phyloP scores from a whole-genome alignment of 2,797 vertebrate genomes.

The Eupleurogrammus muticus region DNA sequence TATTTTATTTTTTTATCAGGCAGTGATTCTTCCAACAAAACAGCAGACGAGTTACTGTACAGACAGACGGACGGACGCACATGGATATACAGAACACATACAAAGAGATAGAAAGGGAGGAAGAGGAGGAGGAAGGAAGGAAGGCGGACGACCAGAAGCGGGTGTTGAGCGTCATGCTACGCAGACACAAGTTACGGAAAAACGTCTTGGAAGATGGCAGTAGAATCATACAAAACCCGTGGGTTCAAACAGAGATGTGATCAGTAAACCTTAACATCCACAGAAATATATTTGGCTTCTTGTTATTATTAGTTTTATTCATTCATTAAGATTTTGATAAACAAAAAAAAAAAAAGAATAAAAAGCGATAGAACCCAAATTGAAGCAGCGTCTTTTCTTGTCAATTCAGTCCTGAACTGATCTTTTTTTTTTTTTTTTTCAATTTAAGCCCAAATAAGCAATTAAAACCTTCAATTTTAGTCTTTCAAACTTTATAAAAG shows the following conservation, averaged over 20 bases:
- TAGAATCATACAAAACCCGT: slow-evolving; percentile 79
- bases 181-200: slow-evolving; percentile 71
- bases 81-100: slow-evolving; percentile 71
- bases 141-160: slow-evolving; percentile 70
- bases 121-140: slow-evolving; percentile 67
- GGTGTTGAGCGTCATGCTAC: slow-evolving; percentile 77
- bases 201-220: slow-evolving; percentile 83
- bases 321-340: slow-evolving; percentile 77
- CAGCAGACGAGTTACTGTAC: slow-evolving; percentile 70
- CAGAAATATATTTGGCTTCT: slow-evolving; percentile 86
- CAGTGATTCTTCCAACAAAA: slow-evolving; percentile 82
- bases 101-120: slow-evolving; percentile 63
- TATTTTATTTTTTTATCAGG: slow-evolving; percentile 58
- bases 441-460: slow-evolving; percentile 43
- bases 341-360: slow-evolving; percentile 48
- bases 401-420: slow-evolving; percentile 19
- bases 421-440: slow-evolving; percentile 20
- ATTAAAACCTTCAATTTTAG: slow-evolving; percentile 24
- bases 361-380: slow-evolving; percentile 57
- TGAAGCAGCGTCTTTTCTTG: slow-evolving; percentile 68
- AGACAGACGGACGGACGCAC: slow-evolving; percentile 69
- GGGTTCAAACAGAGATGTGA: slow-evolving; percentile 67
- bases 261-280: slow-evolving; percentile 81
- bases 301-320: slow-evolving; percentile 82
- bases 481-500: slow-evolving; percentile 19